Evolutionary conservation across 2,888 invertebrate genomes (phyloP), one percentile per base, ranked within the genome.

Genomic region (Drosophila macrospina): DNA sequence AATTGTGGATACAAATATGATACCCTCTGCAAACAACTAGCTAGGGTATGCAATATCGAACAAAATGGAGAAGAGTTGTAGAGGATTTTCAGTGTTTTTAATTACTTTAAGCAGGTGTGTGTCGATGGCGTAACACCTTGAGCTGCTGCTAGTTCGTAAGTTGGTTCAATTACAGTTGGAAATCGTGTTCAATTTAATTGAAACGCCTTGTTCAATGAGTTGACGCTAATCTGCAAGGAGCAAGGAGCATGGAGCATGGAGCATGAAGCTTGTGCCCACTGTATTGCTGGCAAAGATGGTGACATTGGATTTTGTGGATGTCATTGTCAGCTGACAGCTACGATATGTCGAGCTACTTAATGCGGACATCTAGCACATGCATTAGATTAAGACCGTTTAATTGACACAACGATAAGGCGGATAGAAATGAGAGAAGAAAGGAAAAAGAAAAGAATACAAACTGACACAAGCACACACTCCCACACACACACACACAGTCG

Each of bases 341-440:
- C 47, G 78, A 72, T 80, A 69, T 65, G 59, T 65, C 67, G 52
- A 41, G 20, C 61, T 62, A 55, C 66, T 71, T 78, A 80, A 74
- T 75, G 72, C 67, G 69, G 45, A 63, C 70, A 67, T 71, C 60
- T 51, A 74, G 61, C 71, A 72, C 72, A 83, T 64, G 82, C 63
- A 78, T 85, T 82, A 74, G 74, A 64, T 45, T 77, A 77, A 86
- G 70, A 62, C 81, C 86, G 72, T 78, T 86, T 83, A 83, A 83
- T 83, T 83, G 83, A 86, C 86, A 84, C 74, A 84, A 81, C 70
- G 84, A 81, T 68, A 69, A 71, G 66, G 52, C 48, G 62, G 61
- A 59, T 51, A 20, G 47, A 64, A 64, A 66, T 44, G 34, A 24
- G 26, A 44, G 34, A 20, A 8, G 20, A 41, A 41, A 11, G 47